These are phyloP conservation scores for Gallinago undulata DNA, from an alignment of 2,113 vertebrate genomes.

Conservation along the genomic window DNA sequence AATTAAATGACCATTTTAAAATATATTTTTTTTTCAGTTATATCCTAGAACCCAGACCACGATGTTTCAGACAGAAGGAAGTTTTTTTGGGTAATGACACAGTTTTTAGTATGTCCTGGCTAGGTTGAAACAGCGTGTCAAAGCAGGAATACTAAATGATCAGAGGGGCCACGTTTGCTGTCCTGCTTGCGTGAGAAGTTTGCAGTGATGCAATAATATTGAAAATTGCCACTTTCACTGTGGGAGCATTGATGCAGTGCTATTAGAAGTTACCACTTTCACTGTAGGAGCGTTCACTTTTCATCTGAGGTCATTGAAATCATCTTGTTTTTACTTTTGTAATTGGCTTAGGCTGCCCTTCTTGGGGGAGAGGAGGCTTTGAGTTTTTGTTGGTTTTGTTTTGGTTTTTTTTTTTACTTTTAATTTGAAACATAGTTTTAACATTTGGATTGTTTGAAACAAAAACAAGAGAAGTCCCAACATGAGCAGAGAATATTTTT, in stretches of 20 bases:
- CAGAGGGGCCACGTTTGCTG: background rate
- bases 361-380: background rate
- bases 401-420: background rate
- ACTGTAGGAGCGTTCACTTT: background rate
- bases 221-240: background rate
- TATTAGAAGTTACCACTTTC: background rate
- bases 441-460: conserved; percentile 49
- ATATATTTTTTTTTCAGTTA: background rate
- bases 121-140: background rate
- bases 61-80: background rate
- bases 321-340: conserved; percentile 1
- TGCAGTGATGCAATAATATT: background rate
- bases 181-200: background rate
- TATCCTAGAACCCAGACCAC: background rate
- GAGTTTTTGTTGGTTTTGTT: background rate
- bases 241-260: background rate
- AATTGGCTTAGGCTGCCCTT: background rate
- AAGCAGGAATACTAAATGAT: background rate
- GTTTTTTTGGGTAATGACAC: background rate
- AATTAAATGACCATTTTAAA: background rate
- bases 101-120: background rate
- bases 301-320: background rate
- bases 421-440: conserved; percentile 49
- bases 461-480: conserved; percentile 59
- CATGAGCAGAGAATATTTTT: conserved; percentile 65